Base-by-base conservation (phyloP, 37 sponge, comb jelly and placozoan species). In the Bolinopsis microptera region DNA sequence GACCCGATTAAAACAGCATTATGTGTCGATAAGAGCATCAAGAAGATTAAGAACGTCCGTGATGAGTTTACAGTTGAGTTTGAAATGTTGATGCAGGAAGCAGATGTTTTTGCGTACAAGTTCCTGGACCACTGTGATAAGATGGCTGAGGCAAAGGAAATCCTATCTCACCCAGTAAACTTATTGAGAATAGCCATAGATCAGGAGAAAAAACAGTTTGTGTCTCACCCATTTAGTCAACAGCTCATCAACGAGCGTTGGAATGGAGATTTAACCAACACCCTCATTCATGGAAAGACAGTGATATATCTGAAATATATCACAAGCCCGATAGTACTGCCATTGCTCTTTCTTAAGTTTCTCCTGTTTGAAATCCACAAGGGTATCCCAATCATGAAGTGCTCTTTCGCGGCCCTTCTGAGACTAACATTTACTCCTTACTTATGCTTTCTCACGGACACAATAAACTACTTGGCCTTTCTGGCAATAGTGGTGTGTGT, bases 391-490 rank as follows among this genome's bases (percentile, higher is more conserved):
- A 48, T 48, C 61, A 48, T 48, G 61, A 13, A 48, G 13, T 48
- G 9, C 13, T 18, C 5, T 18, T 48, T 48, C 13, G 13, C 61
- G 13, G 61, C 5, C 13, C 61, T 48, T 5, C 13, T 48, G 61
- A 48, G 61, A 13, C 13, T 48, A 5, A 5, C 13, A 48, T 48
- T 18, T 13, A 48, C 61, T 48, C 61, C 61, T 18, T 13, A 13
- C 5, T 13, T 48, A 48, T 48, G 61, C 13, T 48, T 48, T 18
- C 61, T 48, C 9, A 48, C 61, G 5, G 61, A 48, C 13, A 48
- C 61, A 48, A 5, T 41, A 13, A 86, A 86, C 61, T 86, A 86
- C 61, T 41, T 86, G 25, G 39, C 23, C n/a, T 34, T 86, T 25
- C 61, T 86, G 61, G 30, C 61, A 3, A 22, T 86, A 38, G 3